Base-by-base conservation (phyloP, 2,797 vertebrate genomes). In the Siniperca obscura region DNA sequence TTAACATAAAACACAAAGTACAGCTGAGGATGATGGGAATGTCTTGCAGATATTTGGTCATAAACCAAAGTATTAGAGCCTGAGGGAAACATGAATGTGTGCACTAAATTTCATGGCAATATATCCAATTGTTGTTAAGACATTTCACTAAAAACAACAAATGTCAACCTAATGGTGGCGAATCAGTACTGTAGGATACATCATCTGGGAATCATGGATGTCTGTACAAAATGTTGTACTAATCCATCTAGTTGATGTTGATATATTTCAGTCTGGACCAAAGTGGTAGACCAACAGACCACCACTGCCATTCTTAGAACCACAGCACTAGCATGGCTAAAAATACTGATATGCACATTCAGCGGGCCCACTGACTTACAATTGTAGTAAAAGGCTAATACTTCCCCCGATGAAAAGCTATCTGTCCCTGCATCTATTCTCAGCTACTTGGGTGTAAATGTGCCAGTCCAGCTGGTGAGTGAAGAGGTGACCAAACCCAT, bases 401-500 rank as follows among this genome's bases (percentile, higher is more conserved):
- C 67, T 55, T 74, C 42, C 57, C 25, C 65, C 13, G 52, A 70
- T 50, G 48, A 84, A 77, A 84, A 83, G 21, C 68, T 71, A 78
- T 85, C 79, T 70, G 56, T 60, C 61, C 56, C 56, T 44, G 36
- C 34, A 78, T 69, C 42, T 30, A 53, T 53, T 79, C 65, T 55
- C 64, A 62, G 69, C 50, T 50, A 42, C 30, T 71, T 16, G 34
- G 59, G 40, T 77, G n/a, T 57, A 40, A 68, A 84, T 27, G 53
- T 34, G 36, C 5, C 36, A 36, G 5, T 36, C 36, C 36, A 70
- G 61, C 25, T 65, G 56, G 13, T 59, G 70, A 86, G 55, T 17
- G 80, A 85, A 86, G 74, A 79, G 57, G 64, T 25, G 56, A 74
- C 53, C 48, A 67, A 73, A 82, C 21, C 7, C 21, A 80, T 82